Evolutionary conservation across 2,888 invertebrate genomes (phyloP).

Genomic region (Pammene aurita): DNA sequence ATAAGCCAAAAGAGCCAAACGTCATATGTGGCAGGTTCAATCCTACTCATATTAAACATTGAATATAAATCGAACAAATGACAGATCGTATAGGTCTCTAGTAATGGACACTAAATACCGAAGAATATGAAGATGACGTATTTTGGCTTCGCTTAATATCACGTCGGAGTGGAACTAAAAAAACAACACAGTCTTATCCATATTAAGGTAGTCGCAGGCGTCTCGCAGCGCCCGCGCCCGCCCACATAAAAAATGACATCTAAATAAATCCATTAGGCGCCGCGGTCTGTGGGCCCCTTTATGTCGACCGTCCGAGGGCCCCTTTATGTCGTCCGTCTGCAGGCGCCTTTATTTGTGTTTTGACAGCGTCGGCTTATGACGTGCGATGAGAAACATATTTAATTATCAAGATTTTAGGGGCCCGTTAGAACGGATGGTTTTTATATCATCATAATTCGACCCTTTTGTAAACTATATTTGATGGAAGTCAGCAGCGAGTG

Average conservation of each 20-base stretch:
- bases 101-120: too few species aligned
- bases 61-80: too few species aligned
- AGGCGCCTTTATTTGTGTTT: conserved; percentile 78
- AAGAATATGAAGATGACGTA: too few species aligned
- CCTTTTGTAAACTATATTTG: too few species aligned
- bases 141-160: too few species aligned
- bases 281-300: conserved; percentile 73
- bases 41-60: too few species aligned
- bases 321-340: conserved; percentile 66
- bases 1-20: too few species aligned
- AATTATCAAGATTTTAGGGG: conserved; percentile 58
- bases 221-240: conserved; percentile 73
- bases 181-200: conserved; percentile 58
- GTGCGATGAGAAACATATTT: conserved; percentile 75
- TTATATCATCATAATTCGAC: background rate
- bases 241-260: conserved; percentile 84
- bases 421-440: conserved; percentile 25
- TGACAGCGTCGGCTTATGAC: conserved; percentile 69
- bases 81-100: too few species aligned
- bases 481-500: too few species aligned
- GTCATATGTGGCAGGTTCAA: too few species aligned
- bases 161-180: too few species aligned
- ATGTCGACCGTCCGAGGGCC: conserved; percentile 65
- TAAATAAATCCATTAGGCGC: conserved; percentile 82
- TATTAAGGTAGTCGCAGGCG: conserved; percentile 62